A percentile compares a stretch with the other conserved stretches of the same genome.
Conservation (phyloP, 2,888 invertebrate species). For the Drosophila meridiana region DNA sequence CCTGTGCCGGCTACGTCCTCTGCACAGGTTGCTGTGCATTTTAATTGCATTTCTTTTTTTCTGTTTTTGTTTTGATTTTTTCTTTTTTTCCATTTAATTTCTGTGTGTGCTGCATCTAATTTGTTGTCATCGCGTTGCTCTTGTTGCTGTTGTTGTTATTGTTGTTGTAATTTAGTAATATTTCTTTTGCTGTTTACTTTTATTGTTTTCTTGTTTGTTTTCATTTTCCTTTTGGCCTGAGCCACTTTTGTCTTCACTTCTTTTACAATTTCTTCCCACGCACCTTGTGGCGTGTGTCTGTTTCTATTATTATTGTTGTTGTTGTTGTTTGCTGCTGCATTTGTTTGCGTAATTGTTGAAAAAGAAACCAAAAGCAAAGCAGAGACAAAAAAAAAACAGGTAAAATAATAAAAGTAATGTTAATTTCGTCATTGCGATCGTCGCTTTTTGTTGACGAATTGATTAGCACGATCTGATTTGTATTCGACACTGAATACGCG, state of each 20-base stretch:
- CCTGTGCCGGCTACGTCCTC: constrained; percentile 8
- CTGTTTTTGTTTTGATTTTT: background rate
- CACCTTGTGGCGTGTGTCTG: constrained; percentile 42
- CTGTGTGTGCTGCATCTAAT: constrained; percentile 74
- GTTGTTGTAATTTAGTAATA: constrained; percentile 66
- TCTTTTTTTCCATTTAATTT: constrained; percentile 68
- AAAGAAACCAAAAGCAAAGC: constrained; percentile 20
- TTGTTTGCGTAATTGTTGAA: constrained; percentile 71
- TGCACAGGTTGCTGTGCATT: constrained; percentile 67
- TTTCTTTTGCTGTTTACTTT: constrained; percentile 39
- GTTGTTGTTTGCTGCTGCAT: constrained; percentile 46
- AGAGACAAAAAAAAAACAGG: constrained; percentile 18
- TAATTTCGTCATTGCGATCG: constrained; percentile 61
- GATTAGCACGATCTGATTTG: constrained; percentile 40
- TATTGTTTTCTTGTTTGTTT: constrained; percentile 37
- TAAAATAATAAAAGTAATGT: constrained; percentile 38
- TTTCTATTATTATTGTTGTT: constrained; percentile 25
- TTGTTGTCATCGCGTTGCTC: constrained; percentile 52
- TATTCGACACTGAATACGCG: background rate
- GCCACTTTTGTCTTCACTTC: constrained; percentile 19
- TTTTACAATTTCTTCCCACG: constrained; percentile 67
- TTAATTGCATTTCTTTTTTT: constrained; percentile 67
- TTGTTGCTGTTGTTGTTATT: constrained; percentile 23
- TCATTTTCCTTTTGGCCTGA: constrained; percentile 28
- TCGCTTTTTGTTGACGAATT: constrained; percentile 33